Conservation (phyloP, 2,797 vertebrate genomes). For the Sebastiscus albofasciatus region DNA sequence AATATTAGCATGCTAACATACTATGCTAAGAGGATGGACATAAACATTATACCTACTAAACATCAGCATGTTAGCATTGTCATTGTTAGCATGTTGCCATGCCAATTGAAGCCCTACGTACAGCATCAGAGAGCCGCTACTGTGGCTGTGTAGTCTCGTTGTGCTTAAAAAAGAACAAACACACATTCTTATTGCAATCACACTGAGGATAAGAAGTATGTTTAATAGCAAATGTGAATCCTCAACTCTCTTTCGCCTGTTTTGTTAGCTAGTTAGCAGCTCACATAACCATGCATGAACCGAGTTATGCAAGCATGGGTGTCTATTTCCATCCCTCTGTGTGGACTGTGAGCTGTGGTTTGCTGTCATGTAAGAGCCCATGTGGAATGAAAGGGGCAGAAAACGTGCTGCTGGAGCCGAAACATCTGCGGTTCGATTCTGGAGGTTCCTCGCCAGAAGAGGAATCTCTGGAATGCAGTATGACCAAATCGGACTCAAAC, state of each 20-base stretch:
- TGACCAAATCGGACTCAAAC: constrained; percentile 52
- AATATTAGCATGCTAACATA: background rate
- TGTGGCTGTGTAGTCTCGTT: background rate
- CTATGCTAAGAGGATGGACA: background rate
- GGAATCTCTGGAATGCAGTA: constrained; percentile 70
- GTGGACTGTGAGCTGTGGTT: constrained; percentile 51
- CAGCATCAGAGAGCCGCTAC: background rate
- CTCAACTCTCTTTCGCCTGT: background rate
- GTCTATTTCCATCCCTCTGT: constrained; percentile 46
- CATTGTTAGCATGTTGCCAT: background rate
- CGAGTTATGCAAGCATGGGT: constrained; percentile 33
- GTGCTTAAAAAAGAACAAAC: background rate
- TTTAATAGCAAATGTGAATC: background rate
- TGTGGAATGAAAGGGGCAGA: constrained; percentile 55
- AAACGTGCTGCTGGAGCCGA: constrained; percentile 47
- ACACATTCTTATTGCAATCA: background rate
- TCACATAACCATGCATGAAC: constrained; percentile 9
- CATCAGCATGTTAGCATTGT: background rate
- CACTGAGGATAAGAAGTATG: background rate
- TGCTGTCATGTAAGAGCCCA: constrained; percentile 48
- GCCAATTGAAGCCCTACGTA: background rate
- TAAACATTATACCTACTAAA: no score
- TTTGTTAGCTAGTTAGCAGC: constrained; percentile 11
- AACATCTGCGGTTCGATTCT: constrained; percentile 65
- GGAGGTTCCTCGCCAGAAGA: constrained; percentile 57